Evolutionary conservation across 2,113 vertebrate genomes (phyloP).

Genomic region (Muntiacus reevesi): DNA sequence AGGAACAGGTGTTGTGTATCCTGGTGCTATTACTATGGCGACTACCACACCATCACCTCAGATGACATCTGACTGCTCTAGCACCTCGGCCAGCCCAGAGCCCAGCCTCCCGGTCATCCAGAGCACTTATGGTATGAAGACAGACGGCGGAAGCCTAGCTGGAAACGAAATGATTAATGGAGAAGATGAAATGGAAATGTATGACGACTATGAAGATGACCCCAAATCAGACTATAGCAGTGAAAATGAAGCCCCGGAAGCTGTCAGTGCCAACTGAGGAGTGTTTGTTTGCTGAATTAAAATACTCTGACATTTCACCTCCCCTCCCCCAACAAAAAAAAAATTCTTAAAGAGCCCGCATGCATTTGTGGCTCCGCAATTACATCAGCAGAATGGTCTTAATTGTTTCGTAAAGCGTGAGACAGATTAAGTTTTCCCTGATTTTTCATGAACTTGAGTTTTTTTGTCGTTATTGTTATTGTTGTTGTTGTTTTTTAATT

Average conservation of each 20-base stretch:
- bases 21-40: slow-evolving; percentile 96
- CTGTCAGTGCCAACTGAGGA: slow-evolving; percentile 96
- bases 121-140: slow-evolving; percentile 98
- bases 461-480: slow-evolving; percentile 75
- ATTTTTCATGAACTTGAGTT: slow-evolving; percentile 87
- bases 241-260: slow-evolving; percentile 96
- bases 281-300: slow-evolving; percentile 81
- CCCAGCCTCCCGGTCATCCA: slow-evolving; percentile 98
- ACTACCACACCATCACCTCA: slow-evolving; percentile 97
- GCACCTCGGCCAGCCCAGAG: slow-evolving; percentile 97
- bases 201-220: slow-evolving; percentile 98
- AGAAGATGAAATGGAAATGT: slow-evolving; percentile 98
- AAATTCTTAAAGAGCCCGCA: slow-evolving; percentile 93
- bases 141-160: slow-evolving; percentile 88
- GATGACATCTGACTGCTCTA: slow-evolving; percentile 99
- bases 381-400: slow-evolving; percentile 99
- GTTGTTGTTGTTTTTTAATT: slow-evolving; percentile 82
- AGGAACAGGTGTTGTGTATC: slow-evolving; percentile 95
- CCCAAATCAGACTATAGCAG: slow-evolving; percentile 99
- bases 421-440: slow-evolving; percentile 92
- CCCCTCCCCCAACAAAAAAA: slow-evolving; percentile 80
- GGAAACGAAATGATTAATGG: slow-evolving; percentile 92
- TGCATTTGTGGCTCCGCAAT: slow-evolving; percentile 95
- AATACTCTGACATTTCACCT: slow-evolving; percentile 81
- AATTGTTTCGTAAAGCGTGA: slow-evolving; percentile 97